Percentiles rank a stretch among this genome's conserved stretches.
Conservation (phyloP, 2,113 vertebrate species). For the human (Homo sapiens) region DNA sequence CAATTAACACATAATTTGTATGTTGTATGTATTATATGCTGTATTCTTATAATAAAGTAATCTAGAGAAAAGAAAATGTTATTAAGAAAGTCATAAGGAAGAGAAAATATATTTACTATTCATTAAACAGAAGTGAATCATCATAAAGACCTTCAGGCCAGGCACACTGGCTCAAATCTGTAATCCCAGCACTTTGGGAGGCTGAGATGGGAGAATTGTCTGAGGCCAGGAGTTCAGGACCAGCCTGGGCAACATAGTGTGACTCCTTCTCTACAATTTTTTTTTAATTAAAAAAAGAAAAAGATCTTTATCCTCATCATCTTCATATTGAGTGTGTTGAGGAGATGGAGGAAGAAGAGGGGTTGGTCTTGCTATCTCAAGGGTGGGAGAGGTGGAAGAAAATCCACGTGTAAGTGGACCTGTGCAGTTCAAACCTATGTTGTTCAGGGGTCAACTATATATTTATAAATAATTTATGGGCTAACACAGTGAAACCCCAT, state of each 20-base stretch:
- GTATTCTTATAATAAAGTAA: neutral
- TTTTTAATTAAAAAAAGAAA: too few relatives aligned
- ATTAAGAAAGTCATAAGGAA: neutral
- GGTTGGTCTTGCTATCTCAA: neutral
- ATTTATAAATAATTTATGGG: neutral
- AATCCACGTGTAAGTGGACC: neutral
- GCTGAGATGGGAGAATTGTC: too few relatives aligned
- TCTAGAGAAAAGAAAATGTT: neutral
- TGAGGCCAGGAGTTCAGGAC: too few relatives aligned
- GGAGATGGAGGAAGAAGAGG: neutral
- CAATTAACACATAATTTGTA: neutral
- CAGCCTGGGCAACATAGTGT: too few relatives aligned
- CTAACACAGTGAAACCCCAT: too few relatives aligned
- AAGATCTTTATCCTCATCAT: neutral
- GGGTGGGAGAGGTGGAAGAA: neutral
- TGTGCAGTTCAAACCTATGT: neutral
- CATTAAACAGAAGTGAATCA: too few relatives aligned
- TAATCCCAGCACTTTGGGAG: too few relatives aligned
- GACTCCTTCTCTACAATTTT: too few relatives aligned
- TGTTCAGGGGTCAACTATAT: neutral
- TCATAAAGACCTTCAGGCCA: too few relatives aligned
- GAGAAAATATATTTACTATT: too few relatives aligned
- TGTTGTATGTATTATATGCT: neutral
- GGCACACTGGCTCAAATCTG: too few relatives aligned
- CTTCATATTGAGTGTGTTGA: neutral